Base-by-base conservation (phyloP, 2,888 invertebrate species). In the Chrysotoxum bicinctum region DNA sequence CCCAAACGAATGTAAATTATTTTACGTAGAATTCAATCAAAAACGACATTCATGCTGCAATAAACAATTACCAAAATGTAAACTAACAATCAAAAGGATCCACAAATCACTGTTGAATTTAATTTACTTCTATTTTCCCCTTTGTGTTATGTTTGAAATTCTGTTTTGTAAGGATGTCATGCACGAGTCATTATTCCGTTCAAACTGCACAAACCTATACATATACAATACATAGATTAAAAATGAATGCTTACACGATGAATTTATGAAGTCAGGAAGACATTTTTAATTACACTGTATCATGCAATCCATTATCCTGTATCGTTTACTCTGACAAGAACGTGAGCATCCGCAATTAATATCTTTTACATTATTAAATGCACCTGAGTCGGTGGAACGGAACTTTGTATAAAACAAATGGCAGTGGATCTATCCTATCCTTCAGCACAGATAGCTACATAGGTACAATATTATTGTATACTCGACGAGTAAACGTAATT, bases 281-380 rank as follows among this genome's bases (percentile, higher is more conserved):
- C 64, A 58, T 72, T 54, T 66, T 73, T 82, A 77, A 82, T 72
- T 82, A 60, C 58, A 73, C 52, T 52, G 43, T 72, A 60, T 54
- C 58, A 60, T 58, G 77, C 58, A 58, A 70, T 82, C 58, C 37
- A 45, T 68, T 52, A 54, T 21, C 40, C 60, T 37, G 23, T 45
- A 72, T 64, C 56, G 52, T 32, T 81, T 56, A 54, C 54, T 52
- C 56, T 66, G 75, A 35, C 56, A 81, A 72, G 35, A 50, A 77
- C 68, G 73, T 79, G 74, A 54, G 12, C 69, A 78, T 74, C 69
- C 72, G 66, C 60, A 62, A 83, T 78, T 78, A 84, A 79, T 75
- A 75, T 84, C 74, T 58, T 45, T 35, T 79, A 58, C 74, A 79
- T 74, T 83, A 83, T 79, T 79, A 70, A 83, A 83, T 74, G 50